These are phyloP conservation scores for Neodontobutis hainanensis DNA, from an alignment of 2,113 vertebrate genomes.

Conservation along the genomic window DNA sequence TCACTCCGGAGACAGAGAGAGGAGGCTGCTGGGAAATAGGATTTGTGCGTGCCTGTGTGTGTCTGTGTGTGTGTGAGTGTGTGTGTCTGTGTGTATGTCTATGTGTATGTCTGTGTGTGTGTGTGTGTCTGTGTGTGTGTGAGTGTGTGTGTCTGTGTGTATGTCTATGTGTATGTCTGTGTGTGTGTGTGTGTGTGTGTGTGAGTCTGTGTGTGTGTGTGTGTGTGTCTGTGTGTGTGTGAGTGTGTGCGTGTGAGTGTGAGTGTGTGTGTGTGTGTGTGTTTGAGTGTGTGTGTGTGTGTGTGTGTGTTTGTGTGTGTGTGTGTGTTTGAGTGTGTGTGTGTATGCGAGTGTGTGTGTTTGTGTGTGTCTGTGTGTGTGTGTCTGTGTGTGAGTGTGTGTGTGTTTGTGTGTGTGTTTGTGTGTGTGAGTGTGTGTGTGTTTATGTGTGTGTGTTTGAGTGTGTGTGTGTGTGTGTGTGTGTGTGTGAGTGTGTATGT, in stretches of 20 bases:
- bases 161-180: too few species aligned
- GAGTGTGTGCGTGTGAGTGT: too few species aligned
- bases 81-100: not conserved
- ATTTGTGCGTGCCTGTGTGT: not conserved
- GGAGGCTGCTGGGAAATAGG: constrained; percentile 18
- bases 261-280: not conserved
- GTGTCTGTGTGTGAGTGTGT: not conserved
- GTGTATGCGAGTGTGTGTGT: constrained; percentile 4
- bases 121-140: constrained; percentile 1
- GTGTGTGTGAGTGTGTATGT: not conserved
- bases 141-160: too few species aligned
- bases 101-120: not conserved
- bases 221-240: not conserved
- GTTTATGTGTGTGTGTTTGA: constrained; percentile 3
- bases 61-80: constrained; percentile 5
- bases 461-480: not conserved
- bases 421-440: not conserved
- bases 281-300: not conserved
- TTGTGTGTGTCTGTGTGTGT: not conserved
- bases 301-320: constrained; percentile 1
- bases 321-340: too few species aligned
- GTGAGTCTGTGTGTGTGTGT: not conserved
- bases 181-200: constrained; percentile 1
- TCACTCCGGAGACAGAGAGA: constrained; percentile 7
- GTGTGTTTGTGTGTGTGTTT: constrained; percentile 1